Conservation (phyloP, 2,113 vertebrate genomes). For the Corydoras maculifer region DNA sequence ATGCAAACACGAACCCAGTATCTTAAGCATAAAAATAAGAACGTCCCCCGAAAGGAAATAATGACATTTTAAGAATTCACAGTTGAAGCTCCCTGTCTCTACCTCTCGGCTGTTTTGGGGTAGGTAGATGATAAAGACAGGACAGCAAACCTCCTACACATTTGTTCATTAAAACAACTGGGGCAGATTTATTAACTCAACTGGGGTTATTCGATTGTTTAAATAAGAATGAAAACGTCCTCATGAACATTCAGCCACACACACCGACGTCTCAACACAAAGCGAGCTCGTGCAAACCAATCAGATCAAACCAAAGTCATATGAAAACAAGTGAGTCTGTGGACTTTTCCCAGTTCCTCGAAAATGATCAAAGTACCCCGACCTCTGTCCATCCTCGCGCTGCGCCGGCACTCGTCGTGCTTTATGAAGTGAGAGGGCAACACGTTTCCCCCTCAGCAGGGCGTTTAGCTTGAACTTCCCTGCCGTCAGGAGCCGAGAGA, state of each 20-base stretch:
- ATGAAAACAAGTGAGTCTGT: slow-evolving; percentile 35
- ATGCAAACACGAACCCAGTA: too few relatives aligned
- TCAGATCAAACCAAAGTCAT: slow-evolving; percentile 30
- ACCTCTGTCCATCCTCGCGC: not conserved
- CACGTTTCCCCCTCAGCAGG: slow-evolving; percentile 9
- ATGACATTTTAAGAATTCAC: slow-evolving; percentile 51
- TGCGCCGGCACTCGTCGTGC: not conserved
- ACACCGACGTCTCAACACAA: slow-evolving; percentile 12
- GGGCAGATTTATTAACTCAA: not conserved
- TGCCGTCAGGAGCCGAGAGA: slow-evolving; percentile 18
- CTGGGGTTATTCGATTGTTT: too few relatives aligned
- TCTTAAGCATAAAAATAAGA: too few relatives aligned
- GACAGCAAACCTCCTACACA: slow-evolving; percentile 12
- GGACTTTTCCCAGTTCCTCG: slow-evolving; percentile 13
- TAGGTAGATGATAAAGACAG: slow-evolving; percentile 3
- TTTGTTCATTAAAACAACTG: slow-evolving; percentile 29
- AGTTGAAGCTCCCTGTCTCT: slow-evolving; percentile 59
- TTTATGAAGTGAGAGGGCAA: not conserved
- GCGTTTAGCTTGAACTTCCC: slow-evolving; percentile 12
- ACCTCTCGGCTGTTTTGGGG: slow-evolving; percentile 11
- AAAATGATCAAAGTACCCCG: slow-evolving; percentile 11
- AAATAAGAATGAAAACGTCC: not conserved
- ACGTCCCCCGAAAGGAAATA: too few relatives aligned
- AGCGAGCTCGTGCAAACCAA: slow-evolving; percentile 22
- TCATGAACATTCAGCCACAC: slow-evolving; percentile 9